A percentile compares a stretch with the other conserved stretches of the same genome.
Evolutionary conservation across 2,797 vertebrate genomes (phyloP).

Genomic region (Delichon dasypus): DNA sequence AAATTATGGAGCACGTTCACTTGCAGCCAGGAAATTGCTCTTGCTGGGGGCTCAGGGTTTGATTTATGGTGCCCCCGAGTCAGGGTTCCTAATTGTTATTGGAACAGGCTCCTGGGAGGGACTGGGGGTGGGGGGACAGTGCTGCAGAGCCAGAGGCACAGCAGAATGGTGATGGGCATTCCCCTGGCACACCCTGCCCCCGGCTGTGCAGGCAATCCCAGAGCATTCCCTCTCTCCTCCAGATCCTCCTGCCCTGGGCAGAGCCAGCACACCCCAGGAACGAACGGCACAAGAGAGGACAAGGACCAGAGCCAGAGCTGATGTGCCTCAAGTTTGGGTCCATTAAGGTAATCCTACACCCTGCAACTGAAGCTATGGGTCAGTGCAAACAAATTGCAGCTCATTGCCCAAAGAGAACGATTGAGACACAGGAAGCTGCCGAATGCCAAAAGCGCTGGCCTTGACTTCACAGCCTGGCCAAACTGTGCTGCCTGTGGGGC

Average conservation of each 20-base stretch:
- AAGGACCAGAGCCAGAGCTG: neutral
- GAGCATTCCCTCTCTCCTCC: neutral
- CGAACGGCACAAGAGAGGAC: neutral
- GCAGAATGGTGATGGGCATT: neutral
- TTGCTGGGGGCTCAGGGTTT: conserved; percentile 1
- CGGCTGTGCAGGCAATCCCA: neutral
- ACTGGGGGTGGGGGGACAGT: neutral
- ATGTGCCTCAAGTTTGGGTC: conserved; percentile 6
- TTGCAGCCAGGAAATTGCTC: conserved; percentile 44
- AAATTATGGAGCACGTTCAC: neutral
- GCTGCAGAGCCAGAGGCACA: neutral
- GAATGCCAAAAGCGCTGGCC: conserved; percentile 17
- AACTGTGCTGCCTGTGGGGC: conserved; percentile 39
- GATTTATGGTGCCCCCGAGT: conserved; percentile 32
- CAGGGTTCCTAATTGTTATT: neutral
- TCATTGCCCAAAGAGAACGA: conserved; percentile 44
- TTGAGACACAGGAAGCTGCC: conserved; percentile 57
- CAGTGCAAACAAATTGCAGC: conserved; percentile 68
- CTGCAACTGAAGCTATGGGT: conserved; percentile 55
- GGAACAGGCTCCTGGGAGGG: neutral
- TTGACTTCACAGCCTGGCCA: conserved; percentile 38
- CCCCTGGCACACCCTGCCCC: neutral
- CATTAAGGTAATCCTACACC: conserved; percentile 61
- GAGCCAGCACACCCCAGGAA: neutral
- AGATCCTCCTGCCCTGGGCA: neutral